Conservation (phyloP, 2,797 vertebrate species). For the Petrocephalus sullivani region DNA sequence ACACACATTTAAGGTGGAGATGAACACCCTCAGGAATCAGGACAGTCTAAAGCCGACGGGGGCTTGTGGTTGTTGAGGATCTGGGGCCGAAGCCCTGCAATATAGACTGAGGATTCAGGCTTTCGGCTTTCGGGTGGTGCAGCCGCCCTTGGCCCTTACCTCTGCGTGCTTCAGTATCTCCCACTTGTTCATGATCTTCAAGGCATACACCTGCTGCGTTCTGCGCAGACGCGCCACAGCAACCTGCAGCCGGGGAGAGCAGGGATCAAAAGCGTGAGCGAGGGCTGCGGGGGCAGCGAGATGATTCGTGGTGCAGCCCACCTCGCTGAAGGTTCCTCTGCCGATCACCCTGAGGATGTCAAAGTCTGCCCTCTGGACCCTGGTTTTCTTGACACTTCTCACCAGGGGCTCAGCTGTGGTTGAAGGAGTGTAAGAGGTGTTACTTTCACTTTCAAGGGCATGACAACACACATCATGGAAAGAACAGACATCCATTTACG, state of each 20-base stretch:
- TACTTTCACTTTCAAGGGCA: neutral
- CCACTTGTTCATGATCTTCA: conserved; percentile 89
- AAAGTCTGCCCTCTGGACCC: conserved; percentile 76
- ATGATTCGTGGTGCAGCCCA: conserved; percentile 29
- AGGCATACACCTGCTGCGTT: conserved; percentile 72
- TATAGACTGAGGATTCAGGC: neutral
- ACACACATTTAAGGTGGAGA: neutral
- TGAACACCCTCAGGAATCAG: neutral
- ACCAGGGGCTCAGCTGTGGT: conserved; percentile 61
- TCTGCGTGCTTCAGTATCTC: conserved; percentile 75
- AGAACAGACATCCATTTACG: neutral
- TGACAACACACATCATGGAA: neutral
- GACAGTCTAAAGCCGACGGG: neutral
- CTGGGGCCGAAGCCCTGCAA: too few relatives aligned
- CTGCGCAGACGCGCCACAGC: conserved; percentile 71
- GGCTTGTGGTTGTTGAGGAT: neutral
- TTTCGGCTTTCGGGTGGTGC: too few relatives aligned
- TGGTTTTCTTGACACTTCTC: conserved; percentile 62
- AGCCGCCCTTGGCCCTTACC: conserved; percentile 41
- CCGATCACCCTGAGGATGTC: conserved; percentile 81
- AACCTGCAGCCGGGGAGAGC: conserved; percentile 52
- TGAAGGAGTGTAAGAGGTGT: neutral
- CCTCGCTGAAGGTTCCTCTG: conserved; percentile 74
- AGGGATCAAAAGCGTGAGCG: too few relatives aligned
- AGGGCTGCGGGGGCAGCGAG: neutral